Evolutionary conservation across 2,888 invertebrate genomes (phyloP), one percentile per base, ranked within the genome.

Genomic region (Tryphoninae sp.): DNA sequence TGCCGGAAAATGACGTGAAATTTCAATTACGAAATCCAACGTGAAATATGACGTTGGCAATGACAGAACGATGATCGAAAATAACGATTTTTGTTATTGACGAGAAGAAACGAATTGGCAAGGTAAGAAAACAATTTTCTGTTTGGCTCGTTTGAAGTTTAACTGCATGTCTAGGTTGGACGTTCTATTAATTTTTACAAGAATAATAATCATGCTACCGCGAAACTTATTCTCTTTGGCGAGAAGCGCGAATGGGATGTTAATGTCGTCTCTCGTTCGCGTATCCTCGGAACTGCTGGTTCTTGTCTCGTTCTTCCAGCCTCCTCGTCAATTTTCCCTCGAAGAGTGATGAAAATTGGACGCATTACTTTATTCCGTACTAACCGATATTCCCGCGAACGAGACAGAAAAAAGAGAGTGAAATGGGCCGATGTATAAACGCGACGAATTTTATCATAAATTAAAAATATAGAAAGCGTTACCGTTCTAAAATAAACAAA

Each of bases 271-370:
- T 16, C 33, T 55, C 22, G 16, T 13, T 71, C 42, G 73, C 61
- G 4, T 26, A 55, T 74, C 62, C 68, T n/a, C 74, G 61, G 16
- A 13, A 42, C 45, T 26, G 59, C 59, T 42, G 67, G 61, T 74
- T 73, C 45, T 22, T 42, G 42, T 67, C 42, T 19, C n/a, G 13
- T 19, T 40, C 59, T 49, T 58, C 55, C 42, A 13, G 16, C 6
- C 55, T 23, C 11, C 53, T 59, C 45, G 9, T 61, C 65, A 33
- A 59, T 67, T 40, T n/a, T 22, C 8, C 45, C 6, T 42, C 45
- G 22, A 13, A 4, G 19, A 74, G 73, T 62, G 74, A 74, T 74
- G 68, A 68, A 55, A 74, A 79, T 53, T 79, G 67, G 26, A 74
- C 26, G 42, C 53, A 59, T 53, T 33, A 51, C 68, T 26, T 26